Base-by-base conservation (phyloP, 1,140 invertebrate genomes). In the Caenorhabditis remanei region DNA sequence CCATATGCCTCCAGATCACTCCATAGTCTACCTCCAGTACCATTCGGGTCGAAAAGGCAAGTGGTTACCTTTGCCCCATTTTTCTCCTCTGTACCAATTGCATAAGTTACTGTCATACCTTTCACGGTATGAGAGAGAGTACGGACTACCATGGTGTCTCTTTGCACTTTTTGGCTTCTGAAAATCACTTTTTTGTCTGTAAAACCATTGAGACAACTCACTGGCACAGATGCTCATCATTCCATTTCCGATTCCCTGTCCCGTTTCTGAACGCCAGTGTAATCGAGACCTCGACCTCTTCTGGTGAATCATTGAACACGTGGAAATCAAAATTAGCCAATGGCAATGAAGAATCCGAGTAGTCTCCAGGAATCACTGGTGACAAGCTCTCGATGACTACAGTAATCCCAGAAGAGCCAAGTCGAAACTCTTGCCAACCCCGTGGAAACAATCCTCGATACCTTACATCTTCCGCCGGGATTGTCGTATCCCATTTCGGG, bases 261-360 rank as follows among this genome's bases (percentile, higher is more conserved):
- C 96, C 96, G 93, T 96, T 97, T 93, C 96, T 96, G 93, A 97
- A 97, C 5, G 96, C 96, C 90, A 97, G 96, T 24, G 96, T 95
- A 85, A 98, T 96, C 88, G 95, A 96, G 4, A 97, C 95, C 87
- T 95, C 94, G 61, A 95, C 93, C 83, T 95, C 94, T 90, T 95
- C 94, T 65, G 94, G 92, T 85, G 95, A 94, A 9, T 95, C 93
- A 93, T 98, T 98, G 92, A 95, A 94, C 1, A 96, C 94, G 9
- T 94, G 94, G 96, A 97, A 98, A 16, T 96, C 94, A 94, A 98
- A 98, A 21, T 96, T 95, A 65, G 95, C 95, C 92, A 95, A 95
- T 14, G 97, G 97, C 83, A 97, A 93, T 90, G 95, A 96, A 67
- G 95, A 96, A 90, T 97, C 96, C 16, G 96, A 90, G 84, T 98